These are phyloP conservation scores for Drosophila cracens DNA, from an alignment of 2,888 invertebrate genomes.

Conservation along the genomic window DNA sequence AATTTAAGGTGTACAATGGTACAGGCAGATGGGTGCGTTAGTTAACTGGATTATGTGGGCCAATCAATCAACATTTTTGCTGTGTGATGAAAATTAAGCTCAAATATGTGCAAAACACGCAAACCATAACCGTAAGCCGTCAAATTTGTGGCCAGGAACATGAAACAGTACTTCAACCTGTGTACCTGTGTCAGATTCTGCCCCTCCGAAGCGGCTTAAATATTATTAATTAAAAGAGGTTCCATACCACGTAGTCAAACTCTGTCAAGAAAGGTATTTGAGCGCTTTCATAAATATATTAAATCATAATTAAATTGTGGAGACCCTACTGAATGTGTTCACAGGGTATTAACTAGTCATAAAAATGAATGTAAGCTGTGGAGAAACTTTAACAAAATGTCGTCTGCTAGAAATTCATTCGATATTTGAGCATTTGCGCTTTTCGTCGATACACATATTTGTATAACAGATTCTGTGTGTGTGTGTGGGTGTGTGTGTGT, in stretches of 20 bases:
- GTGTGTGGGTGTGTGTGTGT: slow-evolving; percentile 1
- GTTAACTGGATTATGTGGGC: slow-evolving; percentile 43
- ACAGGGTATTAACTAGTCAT: not conserved
- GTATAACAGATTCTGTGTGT: not conserved
- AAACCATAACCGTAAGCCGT: slow-evolving; percentile 2
- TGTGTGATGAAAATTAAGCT: slow-evolving; percentile 35
- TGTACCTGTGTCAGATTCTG: no score
- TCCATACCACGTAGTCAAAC: not conserved
- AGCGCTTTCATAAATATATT: not conserved
- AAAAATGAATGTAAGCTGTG: not conserved
- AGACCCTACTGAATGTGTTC: not conserved
- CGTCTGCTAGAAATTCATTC: not conserved
- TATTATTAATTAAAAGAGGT: slow-evolving; percentile 28
- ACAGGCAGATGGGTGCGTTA: slow-evolving; percentile 11
- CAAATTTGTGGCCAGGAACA: slow-evolving; percentile 4
- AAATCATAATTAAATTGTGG: not conserved
- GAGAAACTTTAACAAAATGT: slow-evolving; percentile 1
- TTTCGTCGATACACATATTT: not conserved
- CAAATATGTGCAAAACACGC: slow-evolving; percentile 43
- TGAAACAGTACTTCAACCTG: not conserved
- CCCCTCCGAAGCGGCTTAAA: slow-evolving; percentile 13
- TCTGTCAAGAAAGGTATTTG: no score
- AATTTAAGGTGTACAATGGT: not conserved
- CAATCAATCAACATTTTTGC: slow-evolving; percentile 54
- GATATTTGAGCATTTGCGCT: slow-evolving; percentile 6